These are phyloP conservation scores for Pegoplata infirma DNA, from an alignment of 2,888 invertebrate genomes.

Conservation along the genomic window DNA sequence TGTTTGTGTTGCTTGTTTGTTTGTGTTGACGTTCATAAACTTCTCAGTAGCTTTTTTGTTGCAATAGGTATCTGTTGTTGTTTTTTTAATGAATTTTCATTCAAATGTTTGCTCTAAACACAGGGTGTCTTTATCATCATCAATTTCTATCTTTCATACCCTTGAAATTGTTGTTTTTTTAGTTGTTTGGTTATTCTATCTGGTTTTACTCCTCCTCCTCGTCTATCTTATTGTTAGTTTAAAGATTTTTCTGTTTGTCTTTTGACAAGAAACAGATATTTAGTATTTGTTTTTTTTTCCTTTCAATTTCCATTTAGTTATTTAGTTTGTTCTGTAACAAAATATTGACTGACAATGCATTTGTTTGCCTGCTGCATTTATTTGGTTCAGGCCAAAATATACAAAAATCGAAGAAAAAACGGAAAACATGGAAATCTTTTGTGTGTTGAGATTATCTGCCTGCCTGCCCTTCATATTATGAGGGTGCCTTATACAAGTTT, in stretches of 20 bases:
- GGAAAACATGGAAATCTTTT: conserved; percentile 20
- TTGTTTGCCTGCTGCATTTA: conserved; percentile 27
- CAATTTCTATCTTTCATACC: conserved; percentile 7
- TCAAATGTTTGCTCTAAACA: conserved; percentile 3
- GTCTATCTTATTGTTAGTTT: not conserved
- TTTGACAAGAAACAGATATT: conserved; percentile 37
- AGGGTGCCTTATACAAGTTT: conserved; percentile 45
- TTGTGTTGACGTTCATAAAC: not conserved
- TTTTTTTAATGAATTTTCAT: not conserved
- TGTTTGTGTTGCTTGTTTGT: too few relatives aligned
- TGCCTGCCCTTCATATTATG: conserved; percentile 40
- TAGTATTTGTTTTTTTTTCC: conserved; percentile 12
- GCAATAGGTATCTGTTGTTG: not conserved
- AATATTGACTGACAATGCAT: conserved; percentile 24
- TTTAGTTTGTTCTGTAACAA: conserved; percentile 16
- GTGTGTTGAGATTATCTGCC: conserved; percentile 3
- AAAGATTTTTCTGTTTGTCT: not conserved
- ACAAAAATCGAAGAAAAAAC: not conserved
- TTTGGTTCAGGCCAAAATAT: not conserved
- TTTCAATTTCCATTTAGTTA: not conserved
- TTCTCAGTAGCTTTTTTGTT: not conserved
- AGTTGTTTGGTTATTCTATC: conserved; percentile 3
- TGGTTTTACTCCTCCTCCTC: not conserved
- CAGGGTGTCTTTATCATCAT: not conserved
- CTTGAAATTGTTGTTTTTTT: conserved; percentile 30